These are phyloP conservation scores for Momotus momota DNA, from an alignment of 2,797 vertebrate species.

Conservation along the genomic window DNA sequence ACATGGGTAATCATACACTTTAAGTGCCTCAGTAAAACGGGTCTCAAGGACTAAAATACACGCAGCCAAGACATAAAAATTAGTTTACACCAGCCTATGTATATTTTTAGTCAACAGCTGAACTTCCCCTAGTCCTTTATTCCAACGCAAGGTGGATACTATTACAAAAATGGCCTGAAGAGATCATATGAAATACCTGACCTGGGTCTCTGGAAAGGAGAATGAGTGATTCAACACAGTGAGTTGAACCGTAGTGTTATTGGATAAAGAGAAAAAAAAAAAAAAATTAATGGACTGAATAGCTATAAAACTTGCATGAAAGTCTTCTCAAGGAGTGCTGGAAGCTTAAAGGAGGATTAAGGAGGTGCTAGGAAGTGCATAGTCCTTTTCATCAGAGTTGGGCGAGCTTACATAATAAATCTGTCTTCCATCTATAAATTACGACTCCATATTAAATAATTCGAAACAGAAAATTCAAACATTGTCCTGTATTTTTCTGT, in stretches of 20 bases:
- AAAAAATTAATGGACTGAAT: slow-evolving; percentile 2
- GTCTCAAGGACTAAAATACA: neutral
- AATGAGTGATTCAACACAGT: neutral
- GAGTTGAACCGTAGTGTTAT: neutral
- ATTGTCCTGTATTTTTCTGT: neutral
- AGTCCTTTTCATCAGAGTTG: neutral
- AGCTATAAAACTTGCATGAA: slow-evolving; percentile 9
- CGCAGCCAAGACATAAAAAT: neutral
- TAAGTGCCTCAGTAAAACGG: neutral
- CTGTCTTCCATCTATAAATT: neutral
- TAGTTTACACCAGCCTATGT: neutral
- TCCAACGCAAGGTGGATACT: neutral
- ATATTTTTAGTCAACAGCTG: neutral
- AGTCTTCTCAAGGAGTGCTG: slow-evolving; percentile 24
- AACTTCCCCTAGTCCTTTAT: neutral
- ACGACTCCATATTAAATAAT: slow-evolving; percentile 1
- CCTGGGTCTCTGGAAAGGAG: neutral
- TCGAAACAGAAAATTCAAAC: neutral
- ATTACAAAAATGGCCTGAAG: neutral
- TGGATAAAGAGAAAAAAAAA: neutral
- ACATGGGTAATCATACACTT: too few relatives aligned
- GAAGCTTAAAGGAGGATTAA: neutral
- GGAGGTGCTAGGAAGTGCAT: neutral
- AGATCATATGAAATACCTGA: neutral
- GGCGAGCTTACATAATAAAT: neutral